A percentile compares a stretch with the other conserved stretches of the same genome.
Conservation (phyloP, 2,113 vertebrate species). For the Grammomys dolichurus region DNA sequence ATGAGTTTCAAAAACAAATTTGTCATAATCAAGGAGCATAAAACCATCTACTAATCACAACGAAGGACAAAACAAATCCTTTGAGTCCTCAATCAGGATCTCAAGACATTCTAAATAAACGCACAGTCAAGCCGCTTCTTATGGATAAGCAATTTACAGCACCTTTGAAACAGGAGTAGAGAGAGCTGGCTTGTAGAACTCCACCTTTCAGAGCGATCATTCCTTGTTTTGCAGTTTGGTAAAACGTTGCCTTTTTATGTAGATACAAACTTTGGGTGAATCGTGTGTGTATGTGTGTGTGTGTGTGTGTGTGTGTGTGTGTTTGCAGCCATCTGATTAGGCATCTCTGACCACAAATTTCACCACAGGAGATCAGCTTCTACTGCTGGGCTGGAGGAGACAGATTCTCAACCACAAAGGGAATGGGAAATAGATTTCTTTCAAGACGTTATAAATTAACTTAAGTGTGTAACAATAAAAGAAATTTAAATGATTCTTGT, state of each 20-base stretch:
- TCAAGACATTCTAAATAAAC: conserved; percentile 45
- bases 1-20: conserved; percentile 73
- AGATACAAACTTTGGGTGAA: neutral
- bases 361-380: neutral
- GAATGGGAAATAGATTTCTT: neutral
- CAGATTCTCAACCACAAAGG: neutral
- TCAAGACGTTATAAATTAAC: neutral
- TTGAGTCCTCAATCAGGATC: conserved; percentile 26
- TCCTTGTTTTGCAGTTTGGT: neutral
- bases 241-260: neutral
- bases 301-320: too few species aligned
- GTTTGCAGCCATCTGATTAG: too few species aligned
- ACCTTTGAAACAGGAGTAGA: neutral
- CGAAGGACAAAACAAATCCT: conserved; percentile 26
- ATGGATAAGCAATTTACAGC: conserved; percentile 17
- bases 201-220: neutral
- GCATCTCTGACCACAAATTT: neutral
- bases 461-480: neutral
- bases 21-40: conserved; percentile 64
- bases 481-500: conserved; percentile 6
- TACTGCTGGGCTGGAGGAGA: neutral
- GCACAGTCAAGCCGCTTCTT: neutral
- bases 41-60: conserved; percentile 54
- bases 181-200: neutral
- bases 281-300: rapidly evolving